A percentile compares a stretch with the other conserved stretches of the same genome.
These are phyloP conservation scores for Xiphorhynchus elegans DNA, from an alignment of 2,113 vertebrate genomes.

Conservation along the genomic window DNA sequence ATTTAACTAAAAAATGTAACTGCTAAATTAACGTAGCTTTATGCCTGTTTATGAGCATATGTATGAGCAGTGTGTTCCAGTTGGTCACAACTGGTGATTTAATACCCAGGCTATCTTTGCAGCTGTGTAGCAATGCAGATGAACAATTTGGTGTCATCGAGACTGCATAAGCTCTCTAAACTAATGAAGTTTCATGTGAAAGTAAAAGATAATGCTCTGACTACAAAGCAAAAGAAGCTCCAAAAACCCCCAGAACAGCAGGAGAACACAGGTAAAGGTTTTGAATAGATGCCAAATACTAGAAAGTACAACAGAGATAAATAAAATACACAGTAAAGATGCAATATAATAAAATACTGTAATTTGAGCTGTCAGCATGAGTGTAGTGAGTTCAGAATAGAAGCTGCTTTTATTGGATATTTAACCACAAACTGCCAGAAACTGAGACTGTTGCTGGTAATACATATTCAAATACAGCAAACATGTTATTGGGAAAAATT, in stretches of 20 bases:
- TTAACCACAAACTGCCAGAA: slow-evolving; percentile 53
- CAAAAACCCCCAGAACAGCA: neutral
- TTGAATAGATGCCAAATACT: slow-evolving; percentile 64
- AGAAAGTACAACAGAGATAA: slow-evolving; percentile 70
- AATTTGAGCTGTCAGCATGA: slow-evolving; percentile 76
- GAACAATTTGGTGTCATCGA: neutral
- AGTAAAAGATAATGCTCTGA: neutral
- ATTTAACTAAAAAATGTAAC: neutral
- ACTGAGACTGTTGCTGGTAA: neutral
- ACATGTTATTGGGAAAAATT: slow-evolving; percentile 25
- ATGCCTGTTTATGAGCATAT: neutral
- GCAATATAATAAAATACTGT: slow-evolving; percentile 78
- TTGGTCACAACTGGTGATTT: neutral
- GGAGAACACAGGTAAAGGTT: slow-evolving; percentile 49
- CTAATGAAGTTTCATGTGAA: slow-evolving; percentile 2
- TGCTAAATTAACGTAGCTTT: neutral
- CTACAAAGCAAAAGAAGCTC: slow-evolving; percentile 10
- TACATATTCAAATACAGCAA: slow-evolving; percentile 60
- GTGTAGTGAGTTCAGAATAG: slow-evolving; percentile 51
- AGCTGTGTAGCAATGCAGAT: neutral
- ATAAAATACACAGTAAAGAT: slow-evolving; percentile 75
- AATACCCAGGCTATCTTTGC: neutral
- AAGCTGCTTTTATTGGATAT: slow-evolving; percentile 66
- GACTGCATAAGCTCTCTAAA: neutral
- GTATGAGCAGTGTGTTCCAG: neutral